Base-by-base conservation (phyloP, 2,113 vertebrate genomes). In the Hemibates koningsi region DNA sequence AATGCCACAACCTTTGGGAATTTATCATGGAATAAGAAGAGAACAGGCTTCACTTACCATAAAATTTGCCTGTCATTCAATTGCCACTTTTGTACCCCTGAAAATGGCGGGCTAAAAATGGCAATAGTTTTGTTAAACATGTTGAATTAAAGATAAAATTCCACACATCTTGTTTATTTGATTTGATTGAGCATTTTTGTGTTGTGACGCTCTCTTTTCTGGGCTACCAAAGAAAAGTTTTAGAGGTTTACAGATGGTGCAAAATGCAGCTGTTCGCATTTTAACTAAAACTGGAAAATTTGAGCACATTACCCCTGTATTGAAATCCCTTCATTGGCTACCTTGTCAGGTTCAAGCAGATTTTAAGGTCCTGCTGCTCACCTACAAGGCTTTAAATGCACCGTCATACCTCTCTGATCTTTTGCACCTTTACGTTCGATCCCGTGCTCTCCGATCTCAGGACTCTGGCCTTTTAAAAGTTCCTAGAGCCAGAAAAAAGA, bases 281-380 rank as follows among this genome's bases (percentile, higher is more conserved):
- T 34, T 19, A 1, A 61, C 5, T 34, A 61, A 61, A 61, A 61
- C 57, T 19, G 1, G 57, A 0, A 61, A 0, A 3, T 34, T 0
- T 61, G 5, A 61, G 29, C 29, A 1, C 29, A 10, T 61, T 34
- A 34, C 0, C 3, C 57, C 0, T 34, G 57, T 1, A 4, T 0
- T 0, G 29, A 61, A 0, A 61, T 61, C 57, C 1, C 0, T 61
- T 61, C 57, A 61, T 34, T 19, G 0, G 1, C 57, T 34, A 0
- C 29, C 14, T 10, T 61, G 57, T 10, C 57, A 34, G 29, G 27
- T 61, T 61, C 2, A 4, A 32, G 29, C 8, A 34, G 57, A 61
- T 61, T 19, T 61, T 61, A 19, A 34, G 5, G 57, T 61, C 57
- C 16, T 61, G 29, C 0, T 34, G 57, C 57, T 61, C 5, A 34